phyloP scores from a whole-genome alignment of 2,797 vertebrate genomes.

The Sparus aurata region DNA sequence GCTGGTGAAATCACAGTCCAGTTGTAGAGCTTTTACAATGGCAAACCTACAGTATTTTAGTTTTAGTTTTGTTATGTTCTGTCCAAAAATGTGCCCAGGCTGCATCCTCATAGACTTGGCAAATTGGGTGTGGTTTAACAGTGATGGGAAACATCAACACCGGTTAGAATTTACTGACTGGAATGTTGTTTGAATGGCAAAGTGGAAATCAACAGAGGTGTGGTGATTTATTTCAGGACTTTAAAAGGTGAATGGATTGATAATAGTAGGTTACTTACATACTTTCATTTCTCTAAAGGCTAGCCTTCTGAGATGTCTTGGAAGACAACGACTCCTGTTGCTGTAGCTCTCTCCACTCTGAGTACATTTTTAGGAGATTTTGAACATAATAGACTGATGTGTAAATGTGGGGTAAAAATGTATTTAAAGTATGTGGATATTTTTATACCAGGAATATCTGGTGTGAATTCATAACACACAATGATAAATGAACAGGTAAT shows the following conservation, averaged over 20 bases:
- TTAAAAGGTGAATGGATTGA: neutral
- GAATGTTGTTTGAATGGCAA: neutral
- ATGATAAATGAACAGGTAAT: neutral
- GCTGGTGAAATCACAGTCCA: neutral
- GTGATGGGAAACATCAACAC: neutral
- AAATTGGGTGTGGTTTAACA: neutral
- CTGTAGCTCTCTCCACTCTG: no score
- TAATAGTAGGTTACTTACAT: neutral
- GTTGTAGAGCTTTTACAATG: neutral
- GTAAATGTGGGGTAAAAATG: neutral
- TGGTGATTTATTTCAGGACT: neutral
- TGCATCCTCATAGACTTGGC: neutral
- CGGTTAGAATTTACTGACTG: no score
- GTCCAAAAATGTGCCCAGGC: neutral
- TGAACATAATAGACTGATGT: neutral
- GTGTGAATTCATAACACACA: neutral
- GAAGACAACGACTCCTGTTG: neutral
- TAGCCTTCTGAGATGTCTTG: neutral
- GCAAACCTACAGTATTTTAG: neutral
- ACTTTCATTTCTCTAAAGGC: neutral
- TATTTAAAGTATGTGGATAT: neutral
- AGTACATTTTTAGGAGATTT: no score
- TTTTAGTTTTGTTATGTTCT: neutral
- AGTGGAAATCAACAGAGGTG: neutral
- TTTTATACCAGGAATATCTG: neutral